Evolutionary conservation across 1,140 invertebrate species (phyloP), one percentile per base, ranked within the genome.

Genomic region (Trinorchestia longiramus): DNA sequence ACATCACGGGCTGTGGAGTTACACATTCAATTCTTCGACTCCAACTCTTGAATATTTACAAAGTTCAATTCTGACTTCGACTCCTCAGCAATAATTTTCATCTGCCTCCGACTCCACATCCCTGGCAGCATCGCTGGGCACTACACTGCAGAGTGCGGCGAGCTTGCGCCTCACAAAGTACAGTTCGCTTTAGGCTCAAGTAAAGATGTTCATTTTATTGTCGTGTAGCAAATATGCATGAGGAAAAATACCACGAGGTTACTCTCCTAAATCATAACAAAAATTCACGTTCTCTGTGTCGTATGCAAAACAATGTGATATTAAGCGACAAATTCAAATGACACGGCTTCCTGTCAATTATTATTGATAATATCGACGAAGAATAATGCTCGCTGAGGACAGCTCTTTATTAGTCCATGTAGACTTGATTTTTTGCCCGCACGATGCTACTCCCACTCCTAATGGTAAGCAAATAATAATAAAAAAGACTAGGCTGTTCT

Each of bases 381-480:
- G 62, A 77, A 77, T 23, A 77, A 77, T 77, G 62, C 62, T 36
- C 62, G 8, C 1, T 36, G 15, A 23, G 28, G 15, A 36, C 11
- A 77, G 62, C 28, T 77, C 62, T 77, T 77, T 77, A 77, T 77
- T 77, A 77, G 62, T 23, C 62, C 62, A 77, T 77, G 88, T 90
- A 90, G 88, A 36, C 88, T 42, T 42, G 62, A 77, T 77, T 90
- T 90, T 90, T 90, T 90, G 36, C 28, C 4, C 88, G 8, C n/a
- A 15, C 36, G 41, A 90, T 43, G 43, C 41, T 42, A 90, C 88
- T 90, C n/a, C 43, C 88, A 90, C 88, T 42, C 4, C 28, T 43
- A 90, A 41, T 90, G 28, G 4, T 42, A 43, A 42, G 88, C 88
- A 90, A 42, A 90, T 90, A 90, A 90, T 90, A 90, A 90, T 90